Conservation (phyloP, 2,113 vertebrate species). For the Delphinus delphis region DNA sequence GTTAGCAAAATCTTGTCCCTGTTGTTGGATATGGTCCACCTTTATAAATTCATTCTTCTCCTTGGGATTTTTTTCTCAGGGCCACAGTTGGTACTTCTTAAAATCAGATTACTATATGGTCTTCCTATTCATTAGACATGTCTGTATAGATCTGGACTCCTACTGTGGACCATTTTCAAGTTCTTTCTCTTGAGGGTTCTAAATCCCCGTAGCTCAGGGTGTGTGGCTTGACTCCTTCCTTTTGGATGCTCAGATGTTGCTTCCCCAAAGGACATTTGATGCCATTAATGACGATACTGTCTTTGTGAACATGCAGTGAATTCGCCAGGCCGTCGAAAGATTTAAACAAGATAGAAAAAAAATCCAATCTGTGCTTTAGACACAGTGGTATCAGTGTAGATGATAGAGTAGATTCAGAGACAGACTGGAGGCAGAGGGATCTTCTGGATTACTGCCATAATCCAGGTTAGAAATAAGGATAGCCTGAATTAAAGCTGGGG, state of each 20-base stretch:
- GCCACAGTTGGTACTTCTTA: neutral
- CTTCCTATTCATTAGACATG: neutral
- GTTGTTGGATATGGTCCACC: neutral
- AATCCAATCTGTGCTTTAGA: neutral
- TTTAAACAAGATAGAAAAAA: neutral
- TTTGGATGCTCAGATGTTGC: neutral
- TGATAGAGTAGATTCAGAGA: neutral
- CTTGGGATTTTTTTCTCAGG: neutral
- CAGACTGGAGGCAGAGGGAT: neutral
- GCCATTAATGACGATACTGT: neutral
- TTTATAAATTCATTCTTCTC: neutral
- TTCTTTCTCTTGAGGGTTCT: neutral
- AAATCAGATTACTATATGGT: neutral
- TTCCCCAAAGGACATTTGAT: neutral
- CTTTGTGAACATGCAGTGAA: neutral
- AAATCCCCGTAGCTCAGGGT: fast-evolving
- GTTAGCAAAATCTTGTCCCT: neutral
- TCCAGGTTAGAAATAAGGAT: neutral
- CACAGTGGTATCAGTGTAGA: neutral
- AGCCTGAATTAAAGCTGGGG: neutral
- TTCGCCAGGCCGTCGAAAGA: neutral
- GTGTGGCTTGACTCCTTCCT: neutral
- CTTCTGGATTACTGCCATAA: neutral
- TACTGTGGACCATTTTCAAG: neutral
- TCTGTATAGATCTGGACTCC: neutral